A percentile compares a stretch with the other conserved stretches of the same genome.
phyloP scores from a whole-genome alignment of 1,140 invertebrate species.

The Notospermus geniculatus region DNA sequence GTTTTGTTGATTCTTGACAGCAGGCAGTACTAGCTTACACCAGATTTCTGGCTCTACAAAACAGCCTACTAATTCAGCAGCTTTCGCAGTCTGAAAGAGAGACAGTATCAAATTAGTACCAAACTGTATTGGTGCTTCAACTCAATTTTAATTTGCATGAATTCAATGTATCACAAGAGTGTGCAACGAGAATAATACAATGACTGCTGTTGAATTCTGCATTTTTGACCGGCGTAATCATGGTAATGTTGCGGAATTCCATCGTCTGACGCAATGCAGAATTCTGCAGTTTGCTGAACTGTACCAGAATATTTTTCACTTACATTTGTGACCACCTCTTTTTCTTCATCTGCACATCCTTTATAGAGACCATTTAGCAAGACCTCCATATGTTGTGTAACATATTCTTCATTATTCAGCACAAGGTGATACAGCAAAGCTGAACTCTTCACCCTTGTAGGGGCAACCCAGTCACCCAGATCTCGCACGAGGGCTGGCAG shows the following conservation, averaged over 20 bases:
- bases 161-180: too few relatives aligned
- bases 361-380: constrained; percentile 57
- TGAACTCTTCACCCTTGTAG: constrained; percentile 68
- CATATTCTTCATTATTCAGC: constrained; percentile 68
- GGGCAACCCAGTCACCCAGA: constrained; percentile 69
- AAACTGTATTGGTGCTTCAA: too few relatives aligned
- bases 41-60: constrained; percentile 62
- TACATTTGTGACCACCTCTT: constrained; percentile 65
- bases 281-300: not conserved
- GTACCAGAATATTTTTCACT: constrained; percentile 23
- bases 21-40: constrained; percentile 41
- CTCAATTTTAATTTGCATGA: too few relatives aligned
- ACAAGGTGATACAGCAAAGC: constrained; percentile 69
- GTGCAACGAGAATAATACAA: too few relatives aligned
- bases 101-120: too few relatives aligned
- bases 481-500: constrained; percentile 67
- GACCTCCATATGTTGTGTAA: constrained; percentile 68
- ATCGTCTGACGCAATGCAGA: not conserved
- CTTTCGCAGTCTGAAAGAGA: constrained; percentile 56
- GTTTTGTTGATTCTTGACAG: constrained; percentile 35
- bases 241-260: not conserved
- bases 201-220: not conserved
- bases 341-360: constrained; percentile 62
- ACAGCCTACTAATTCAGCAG: constrained; percentile 69
- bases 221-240: not conserved